These are phyloP conservation scores for Peromyscus maniculatus DNA, from an alignment of 2,113 vertebrate species.

Conservation along the genomic window DNA sequence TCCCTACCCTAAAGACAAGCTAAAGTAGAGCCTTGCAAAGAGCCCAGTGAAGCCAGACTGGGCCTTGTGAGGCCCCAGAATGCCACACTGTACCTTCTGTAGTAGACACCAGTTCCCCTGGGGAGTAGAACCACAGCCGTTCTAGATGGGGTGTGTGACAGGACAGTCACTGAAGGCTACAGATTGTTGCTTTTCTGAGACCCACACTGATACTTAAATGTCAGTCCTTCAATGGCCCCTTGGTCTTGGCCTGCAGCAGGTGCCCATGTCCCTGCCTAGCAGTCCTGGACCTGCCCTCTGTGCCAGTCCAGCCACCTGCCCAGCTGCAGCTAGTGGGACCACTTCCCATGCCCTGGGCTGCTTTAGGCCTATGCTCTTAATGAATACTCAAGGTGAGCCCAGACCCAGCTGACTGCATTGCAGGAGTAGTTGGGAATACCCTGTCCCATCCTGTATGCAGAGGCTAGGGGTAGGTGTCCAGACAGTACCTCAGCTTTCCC, in stretches of 20 bases:
- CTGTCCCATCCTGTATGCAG: too few relatives aligned
- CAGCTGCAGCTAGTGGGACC: not conserved
- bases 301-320: too few relatives aligned
- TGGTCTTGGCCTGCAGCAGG: not conserved
- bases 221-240: fast-evolving
- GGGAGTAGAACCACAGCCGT: not conserved
- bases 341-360: too few relatives aligned
- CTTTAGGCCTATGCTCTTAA: too few relatives aligned
- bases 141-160: fast-evolving
- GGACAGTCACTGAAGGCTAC: not conserved
- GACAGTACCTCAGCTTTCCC: not conserved
- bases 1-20: not conserved
- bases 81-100: not conserved
- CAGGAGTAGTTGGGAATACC: not conserved
- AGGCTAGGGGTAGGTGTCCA: not conserved
- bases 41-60: not conserved
- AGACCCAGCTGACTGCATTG: not conserved
- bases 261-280: not conserved
- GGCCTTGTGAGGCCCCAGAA: not conserved
- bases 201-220: fast-evolving
- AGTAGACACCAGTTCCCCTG: not conserved
- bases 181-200: not conserved
- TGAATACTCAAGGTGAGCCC: fast-evolving
- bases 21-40: fast-evolving
- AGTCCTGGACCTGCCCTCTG: too few relatives aligned